These are phyloP conservation scores for Tarsius wallacei DNA, from an alignment of 2,797 vertebrate species.

Conservation along the genomic window DNA sequence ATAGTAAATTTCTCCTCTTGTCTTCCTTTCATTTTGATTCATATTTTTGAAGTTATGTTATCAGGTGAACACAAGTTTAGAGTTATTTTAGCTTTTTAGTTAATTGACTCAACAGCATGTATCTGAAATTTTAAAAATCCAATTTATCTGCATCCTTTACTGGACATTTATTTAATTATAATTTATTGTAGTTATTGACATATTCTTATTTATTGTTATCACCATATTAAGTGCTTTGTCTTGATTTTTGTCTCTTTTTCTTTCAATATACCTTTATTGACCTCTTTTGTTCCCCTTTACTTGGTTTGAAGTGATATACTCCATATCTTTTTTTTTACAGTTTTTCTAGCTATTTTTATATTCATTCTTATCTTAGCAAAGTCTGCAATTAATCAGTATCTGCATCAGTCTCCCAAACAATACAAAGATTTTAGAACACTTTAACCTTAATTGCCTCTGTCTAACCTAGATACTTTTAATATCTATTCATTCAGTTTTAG, in stretches of 20 bases:
- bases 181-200: background rate
- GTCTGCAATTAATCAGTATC: background rate
- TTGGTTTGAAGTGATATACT: conserved; percentile 31
- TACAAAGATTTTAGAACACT: background rate
- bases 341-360: conserved; percentile 22
- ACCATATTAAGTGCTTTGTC: background rate
- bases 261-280: conserved; percentile 22
- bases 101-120: background rate
- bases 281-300: background rate
- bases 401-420: background rate
- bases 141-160: background rate
- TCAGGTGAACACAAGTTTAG: background rate
- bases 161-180: background rate
- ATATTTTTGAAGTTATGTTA: background rate
- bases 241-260: background rate
- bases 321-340: background rate
- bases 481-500: background rate
- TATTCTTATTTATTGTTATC: background rate
- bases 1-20: background rate
- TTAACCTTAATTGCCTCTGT: background rate
- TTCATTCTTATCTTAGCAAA: conserved; percentile 22
- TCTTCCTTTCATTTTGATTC: background rate
- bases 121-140: conserved; percentile 40
- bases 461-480: background rate
- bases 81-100: conserved; percentile 25